Evolutionary conservation across 1,140 invertebrate genomes (phyloP).

Genomic region (Magallana gigas): DNA sequence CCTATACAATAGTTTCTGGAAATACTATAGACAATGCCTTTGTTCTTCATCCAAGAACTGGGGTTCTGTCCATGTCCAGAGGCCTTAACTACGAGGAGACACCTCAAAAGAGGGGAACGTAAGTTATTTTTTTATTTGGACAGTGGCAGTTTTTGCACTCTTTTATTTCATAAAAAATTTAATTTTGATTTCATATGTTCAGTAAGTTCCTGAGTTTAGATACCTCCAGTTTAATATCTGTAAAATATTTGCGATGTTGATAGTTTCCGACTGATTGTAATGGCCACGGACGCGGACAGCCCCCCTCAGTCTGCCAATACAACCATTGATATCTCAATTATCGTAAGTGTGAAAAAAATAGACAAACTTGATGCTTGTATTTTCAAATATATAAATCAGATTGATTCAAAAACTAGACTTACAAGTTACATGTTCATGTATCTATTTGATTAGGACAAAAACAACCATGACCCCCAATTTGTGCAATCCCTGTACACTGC

Average conservation of each 20-base stretch:
- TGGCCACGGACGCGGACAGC: constrained; percentile 90
- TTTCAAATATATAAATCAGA: too few relatives aligned
- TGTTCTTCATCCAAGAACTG: constrained; percentile 47
- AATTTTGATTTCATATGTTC: too few relatives aligned
- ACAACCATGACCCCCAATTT: constrained; percentile 60
- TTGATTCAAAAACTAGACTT: too few relatives aligned
- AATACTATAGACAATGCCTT: constrained; percentile 63
- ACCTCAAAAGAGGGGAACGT: constrained; percentile 54
- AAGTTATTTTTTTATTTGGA: constrained; percentile 46
- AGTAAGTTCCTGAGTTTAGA: too few relatives aligned
- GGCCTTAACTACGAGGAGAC: constrained; percentile 60
- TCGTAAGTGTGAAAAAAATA: constrained; percentile 48
- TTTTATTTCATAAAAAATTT: too few relatives aligned
- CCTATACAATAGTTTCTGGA: constrained; percentile 62
- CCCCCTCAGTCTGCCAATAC: constrained; percentile 82
- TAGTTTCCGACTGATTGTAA: constrained; percentile 90
- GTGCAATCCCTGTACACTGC: constrained; percentile 44
- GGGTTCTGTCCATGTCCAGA: constrained; percentile 53
- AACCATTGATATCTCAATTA: constrained; percentile 52
- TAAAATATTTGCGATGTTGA: constrained; percentile 1
- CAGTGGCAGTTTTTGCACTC: background rate
- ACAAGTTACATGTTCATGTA: background rate
- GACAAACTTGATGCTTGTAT: too few relatives aligned
- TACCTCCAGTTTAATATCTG: background rate
- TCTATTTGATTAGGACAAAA: constrained; percentile 57